phyloP scores from a whole-genome alignment of 64 coral and sea anemone genomes.

The Cladopsammia gracilis region DNA sequence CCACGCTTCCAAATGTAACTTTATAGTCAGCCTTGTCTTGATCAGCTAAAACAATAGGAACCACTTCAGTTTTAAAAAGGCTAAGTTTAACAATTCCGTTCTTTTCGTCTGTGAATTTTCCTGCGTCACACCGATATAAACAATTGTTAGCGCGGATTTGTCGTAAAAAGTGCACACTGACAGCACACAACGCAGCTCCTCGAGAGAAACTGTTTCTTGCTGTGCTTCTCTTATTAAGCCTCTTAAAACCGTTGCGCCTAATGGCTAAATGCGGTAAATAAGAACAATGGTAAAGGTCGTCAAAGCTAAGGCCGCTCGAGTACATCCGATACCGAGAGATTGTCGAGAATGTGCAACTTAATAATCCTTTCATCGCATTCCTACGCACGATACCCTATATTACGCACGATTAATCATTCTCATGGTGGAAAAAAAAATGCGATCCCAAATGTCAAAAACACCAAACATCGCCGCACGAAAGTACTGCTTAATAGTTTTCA shows the following conservation, averaged over 20 bases:
- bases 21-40: background rate
- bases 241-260: no score
- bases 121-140: no score
- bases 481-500: no score
- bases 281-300: no score
- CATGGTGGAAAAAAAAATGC: background rate
- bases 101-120: background rate
- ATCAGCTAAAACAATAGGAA: background rate
- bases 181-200: no score
- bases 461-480: no score
- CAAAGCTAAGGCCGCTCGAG: background rate
- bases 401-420: no score
- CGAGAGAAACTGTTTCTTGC: no score
- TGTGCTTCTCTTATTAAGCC: no score
- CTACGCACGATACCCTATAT: background rate
- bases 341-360: background rate
- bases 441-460: background rate
- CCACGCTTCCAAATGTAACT: background rate
- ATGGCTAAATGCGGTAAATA: no score
- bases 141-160: no score
- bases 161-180: no score
- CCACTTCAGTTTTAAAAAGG: background rate
- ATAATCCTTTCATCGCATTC: conserved; percentile 26
- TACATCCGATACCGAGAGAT: conserved; percentile 1
- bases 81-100: background rate